A percentile compares a stretch with the other conserved stretches of the same genome.
These are phyloP conservation scores for Cyaniris semiargus DNA, from an alignment of 2,888 invertebrate species.

Conservation along the genomic window DNA sequence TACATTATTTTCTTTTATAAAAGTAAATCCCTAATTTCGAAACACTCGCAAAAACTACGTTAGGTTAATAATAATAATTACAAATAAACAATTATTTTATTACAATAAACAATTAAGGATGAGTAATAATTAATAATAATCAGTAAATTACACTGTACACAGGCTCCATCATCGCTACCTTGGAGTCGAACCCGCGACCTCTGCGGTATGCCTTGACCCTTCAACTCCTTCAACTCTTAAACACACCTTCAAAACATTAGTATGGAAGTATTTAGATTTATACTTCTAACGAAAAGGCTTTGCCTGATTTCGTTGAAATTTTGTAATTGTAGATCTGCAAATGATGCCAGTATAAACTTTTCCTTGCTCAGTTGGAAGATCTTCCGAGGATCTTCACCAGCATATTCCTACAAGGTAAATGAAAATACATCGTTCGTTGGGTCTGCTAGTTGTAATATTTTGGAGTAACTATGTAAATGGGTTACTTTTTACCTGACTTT, in stretches of 20 bases:
- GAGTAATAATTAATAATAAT: background rate
- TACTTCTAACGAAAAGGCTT: background rate
- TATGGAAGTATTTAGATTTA: background rate
- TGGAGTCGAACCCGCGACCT: constrained; percentile 6
- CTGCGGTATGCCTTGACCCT: background rate
- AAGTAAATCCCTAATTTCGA: no score
- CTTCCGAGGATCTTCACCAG: no score
- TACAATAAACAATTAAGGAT: background rate
- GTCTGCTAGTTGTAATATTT: background rate
- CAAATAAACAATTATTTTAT: background rate
- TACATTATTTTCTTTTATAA: no score
- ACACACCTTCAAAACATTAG: background rate
- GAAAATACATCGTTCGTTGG: background rate
- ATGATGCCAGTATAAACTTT: no score
- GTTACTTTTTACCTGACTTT: background rate
- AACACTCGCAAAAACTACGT: background rate
- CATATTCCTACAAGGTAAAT: no score
- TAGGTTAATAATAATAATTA: background rate
- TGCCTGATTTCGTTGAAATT: no score
- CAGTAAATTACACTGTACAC: background rate
- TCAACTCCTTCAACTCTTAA: background rate
- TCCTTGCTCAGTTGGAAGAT: no score
- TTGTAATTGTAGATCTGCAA: no score
- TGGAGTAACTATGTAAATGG: background rate
- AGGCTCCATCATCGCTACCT: background rate